Evolutionary conservation across 2,888 invertebrate genomes (phyloP), one percentile per base, ranked within the genome.

Genomic region (Orchesellides sinensis): DNA sequence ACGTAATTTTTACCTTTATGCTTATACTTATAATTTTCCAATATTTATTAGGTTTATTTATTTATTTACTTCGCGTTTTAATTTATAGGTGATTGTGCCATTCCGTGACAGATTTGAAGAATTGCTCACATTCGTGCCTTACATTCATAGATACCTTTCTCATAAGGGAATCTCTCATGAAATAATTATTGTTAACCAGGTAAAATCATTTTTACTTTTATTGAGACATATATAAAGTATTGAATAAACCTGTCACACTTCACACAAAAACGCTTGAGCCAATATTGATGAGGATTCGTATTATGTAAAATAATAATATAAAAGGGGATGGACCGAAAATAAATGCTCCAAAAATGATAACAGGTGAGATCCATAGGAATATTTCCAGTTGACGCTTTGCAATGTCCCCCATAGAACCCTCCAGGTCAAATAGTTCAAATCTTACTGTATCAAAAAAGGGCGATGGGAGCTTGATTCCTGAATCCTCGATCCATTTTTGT

Each of bases 61-160:
- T 88, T 91, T 10, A 54, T 17, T 54, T 32, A 54, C n/a, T 56
- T 65, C 21, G 56, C n/a, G n/a, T n/a, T n/a, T n/a, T n/a, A n/a
- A n/a, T n/a, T n/a, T 99, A 89, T 98, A 98, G 61, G 92, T 99
- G 78, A 91, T 99, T 84, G 96, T 99, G 72, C 99, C 99, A 69
- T 99, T 96, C 91, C 92, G 99, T 88, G 97, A 99, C 90, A 92
- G 99, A 83, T 97, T 98, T 90, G 97, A 98, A 89, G 99, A 99
- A 90, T 92, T 99, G n/a, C 90, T 97, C 74, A 93, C 94, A 88
- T 98, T 99, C 91, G 96, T 94, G 12, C 98, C 99, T 6, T 95
- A 98, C 89, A 94, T 99, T 91, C 93, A 95, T 88, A 91, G 92
- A 45, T 99, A 98, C 90, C 91, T 99, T 40, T 92, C 92, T 54